Percentiles rank a stretch among this genome's conserved stretches.
These are phyloP conservation scores for Pterois miles DNA, from an alignment of 2,797 vertebrate species.

Conservation along the genomic window DNA sequence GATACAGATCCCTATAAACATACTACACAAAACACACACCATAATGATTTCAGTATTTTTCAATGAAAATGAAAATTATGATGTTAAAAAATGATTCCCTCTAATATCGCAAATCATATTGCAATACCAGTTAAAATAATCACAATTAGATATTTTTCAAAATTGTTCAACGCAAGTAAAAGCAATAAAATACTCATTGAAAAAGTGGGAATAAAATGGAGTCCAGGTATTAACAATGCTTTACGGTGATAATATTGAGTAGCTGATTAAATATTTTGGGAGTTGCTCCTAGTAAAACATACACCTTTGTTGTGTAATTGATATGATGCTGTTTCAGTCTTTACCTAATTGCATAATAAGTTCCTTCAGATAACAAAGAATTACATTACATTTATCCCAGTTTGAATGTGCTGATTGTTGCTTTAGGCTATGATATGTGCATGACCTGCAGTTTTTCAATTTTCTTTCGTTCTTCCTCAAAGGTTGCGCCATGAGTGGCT, in stretches of 20 bases:
- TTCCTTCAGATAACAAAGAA: not conserved
- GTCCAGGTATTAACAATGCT: too few species aligned
- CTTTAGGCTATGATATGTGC: not conserved
- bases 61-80: too few species aligned
- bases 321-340: not conserved
- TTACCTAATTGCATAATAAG: not conserved
- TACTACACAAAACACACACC: too few species aligned
- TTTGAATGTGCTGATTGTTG: not conserved
- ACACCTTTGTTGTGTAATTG: not conserved
- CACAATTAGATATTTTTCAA: too few species aligned
- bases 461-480: conserved; percentile 8
- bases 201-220: not conserved
- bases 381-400: not conserved
- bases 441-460: not conserved
- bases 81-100: too few species aligned
- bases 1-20: too few species aligned
- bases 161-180: not conserved
- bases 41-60: too few species aligned
- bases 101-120: too few species aligned
- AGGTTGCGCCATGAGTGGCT: conserved; percentile 99
- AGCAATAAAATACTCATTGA: not conserved
- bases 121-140: too few species aligned
- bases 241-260: not conserved
- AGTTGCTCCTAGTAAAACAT: not conserved
- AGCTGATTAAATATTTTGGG: not conserved